Evolutionary conservation across 2,113 vertebrate species (phyloP).

Genomic region (Grallaria varia): DNA sequence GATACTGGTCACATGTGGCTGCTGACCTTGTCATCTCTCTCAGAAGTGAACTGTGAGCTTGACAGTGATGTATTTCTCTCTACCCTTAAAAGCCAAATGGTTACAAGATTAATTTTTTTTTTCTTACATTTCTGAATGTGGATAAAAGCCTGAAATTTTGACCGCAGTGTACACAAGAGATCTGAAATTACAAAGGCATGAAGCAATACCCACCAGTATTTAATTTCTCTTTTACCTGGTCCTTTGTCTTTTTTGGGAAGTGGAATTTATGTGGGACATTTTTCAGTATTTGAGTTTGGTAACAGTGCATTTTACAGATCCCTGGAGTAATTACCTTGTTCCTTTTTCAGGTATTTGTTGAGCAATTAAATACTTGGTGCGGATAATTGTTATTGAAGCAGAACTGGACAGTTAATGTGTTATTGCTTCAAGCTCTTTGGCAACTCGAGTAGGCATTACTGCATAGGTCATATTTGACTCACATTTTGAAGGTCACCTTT

Average conservation of each 20-base stretch:
- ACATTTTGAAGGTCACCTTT: slow-evolving; percentile 4
- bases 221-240: not conserved
- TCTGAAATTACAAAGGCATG: not conserved
- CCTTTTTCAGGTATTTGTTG: not conserved
- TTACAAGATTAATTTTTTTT: not conserved
- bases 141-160: not conserved
- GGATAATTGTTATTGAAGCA: not conserved
- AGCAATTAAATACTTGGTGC: not conserved
- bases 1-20: not conserved
- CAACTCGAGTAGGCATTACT: not conserved
- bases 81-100: not conserved
- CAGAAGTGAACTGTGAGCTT: not conserved
- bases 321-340: not conserved
- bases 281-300: not conserved
- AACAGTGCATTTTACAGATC: not conserved
- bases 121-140: not conserved
- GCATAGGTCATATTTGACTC: not conserved
- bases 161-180: not conserved
- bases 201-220: not conserved
- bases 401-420: not conserved
- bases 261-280: not conserved
- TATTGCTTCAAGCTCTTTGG: not conserved
- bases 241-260: not conserved
- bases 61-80: not conserved
- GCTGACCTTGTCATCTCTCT: not conserved